A percentile compares a stretch with the other conserved stretches of the same genome.
Evolutionary conservation across 2,113 vertebrate species (phyloP).

Genomic region (Python bivittatus): DNA sequence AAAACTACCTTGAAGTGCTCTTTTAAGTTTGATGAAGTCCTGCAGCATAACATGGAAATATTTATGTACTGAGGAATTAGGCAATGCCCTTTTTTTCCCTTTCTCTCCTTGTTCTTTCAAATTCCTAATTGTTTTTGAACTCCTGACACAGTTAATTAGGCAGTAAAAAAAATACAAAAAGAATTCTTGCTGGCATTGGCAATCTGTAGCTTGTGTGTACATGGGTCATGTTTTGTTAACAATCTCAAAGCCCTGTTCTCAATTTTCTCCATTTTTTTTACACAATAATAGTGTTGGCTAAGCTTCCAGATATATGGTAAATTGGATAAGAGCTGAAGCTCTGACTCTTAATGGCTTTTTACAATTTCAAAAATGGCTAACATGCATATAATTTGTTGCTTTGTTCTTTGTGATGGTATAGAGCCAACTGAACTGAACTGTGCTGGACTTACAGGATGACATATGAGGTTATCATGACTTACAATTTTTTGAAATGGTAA

Average conservation of each 20-base stretch:
- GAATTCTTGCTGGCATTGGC: slow-evolving; percentile 59
- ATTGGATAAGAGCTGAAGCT: slow-evolving; percentile 63
- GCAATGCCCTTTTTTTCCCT: slow-evolving; percentile 38
- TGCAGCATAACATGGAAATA: slow-evolving; percentile 40
- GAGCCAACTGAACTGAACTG: slow-evolving; percentile 43
- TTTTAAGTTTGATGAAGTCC: slow-evolving; percentile 37
- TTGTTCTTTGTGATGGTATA: slow-evolving; percentile 43
- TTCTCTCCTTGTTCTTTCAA: slow-evolving; percentile 43
- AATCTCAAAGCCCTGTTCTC: slow-evolving; percentile 72
- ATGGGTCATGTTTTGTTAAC: slow-evolving; percentile 54
- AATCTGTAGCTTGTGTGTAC: slow-evolving; percentile 48
- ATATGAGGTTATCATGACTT: neutral
- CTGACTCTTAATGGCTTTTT: slow-evolving; percentile 67
- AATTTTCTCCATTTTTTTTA: slow-evolving; percentile 76
- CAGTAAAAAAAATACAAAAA: slow-evolving; percentile 61
- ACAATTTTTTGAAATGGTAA: neutral
- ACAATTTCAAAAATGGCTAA: slow-evolving; percentile 63
- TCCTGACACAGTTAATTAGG: slow-evolving; percentile 73
- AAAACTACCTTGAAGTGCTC: slow-evolving; percentile 39
- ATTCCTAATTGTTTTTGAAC: slow-evolving; percentile 69
- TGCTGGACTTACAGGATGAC: slow-evolving; percentile 12
- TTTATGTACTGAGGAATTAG: slow-evolving; percentile 57
- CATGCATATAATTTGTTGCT: slow-evolving; percentile 56
- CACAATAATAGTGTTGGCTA: slow-evolving; percentile 72
- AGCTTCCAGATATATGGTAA: slow-evolving; percentile 68